phyloP scores from a whole-genome alignment of 2,888 invertebrate species.

The Acanthacorydalis orientalis region DNA sequence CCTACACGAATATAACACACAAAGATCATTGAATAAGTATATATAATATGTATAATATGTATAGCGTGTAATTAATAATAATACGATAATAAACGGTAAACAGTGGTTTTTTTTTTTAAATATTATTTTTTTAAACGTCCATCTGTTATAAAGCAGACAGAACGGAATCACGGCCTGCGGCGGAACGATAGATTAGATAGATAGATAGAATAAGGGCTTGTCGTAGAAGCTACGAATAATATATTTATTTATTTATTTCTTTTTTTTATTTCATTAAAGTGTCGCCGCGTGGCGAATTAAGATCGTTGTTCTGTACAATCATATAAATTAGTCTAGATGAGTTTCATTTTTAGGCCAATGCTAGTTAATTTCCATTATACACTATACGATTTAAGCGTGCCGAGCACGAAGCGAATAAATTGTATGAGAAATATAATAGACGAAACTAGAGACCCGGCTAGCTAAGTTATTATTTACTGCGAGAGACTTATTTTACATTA shows the following conservation, averaged over 20 bases:
- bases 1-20: constrained; percentile 6
- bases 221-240: neutral
- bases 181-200: too few species aligned
- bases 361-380: constrained; percentile 11
- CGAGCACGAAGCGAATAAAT: neutral
- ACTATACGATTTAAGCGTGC: neutral
- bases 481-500: too few species aligned
- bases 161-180: too few species aligned
- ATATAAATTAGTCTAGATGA: constrained; percentile 28
- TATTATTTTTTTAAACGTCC: too few species aligned
- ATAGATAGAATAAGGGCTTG: too few species aligned
- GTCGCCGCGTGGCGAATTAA: constrained; percentile 15
- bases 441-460: too few species aligned
- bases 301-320: constrained; percentile 29
- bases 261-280: neutral
- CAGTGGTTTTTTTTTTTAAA: too few species aligned
- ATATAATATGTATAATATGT: neutral
- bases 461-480: too few species aligned
- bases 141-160: too few species aligned
- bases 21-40: constrained; percentile 3
- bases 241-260: neutral
- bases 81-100: neutral
- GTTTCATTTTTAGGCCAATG: constrained; percentile 28
- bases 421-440: too few species aligned
- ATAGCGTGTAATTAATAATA: neutral